Evolutionary conservation across 2,113 vertebrate genomes (phyloP), one percentile per base, ranked within the genome.

Genomic region (Zeus faber): DNA sequence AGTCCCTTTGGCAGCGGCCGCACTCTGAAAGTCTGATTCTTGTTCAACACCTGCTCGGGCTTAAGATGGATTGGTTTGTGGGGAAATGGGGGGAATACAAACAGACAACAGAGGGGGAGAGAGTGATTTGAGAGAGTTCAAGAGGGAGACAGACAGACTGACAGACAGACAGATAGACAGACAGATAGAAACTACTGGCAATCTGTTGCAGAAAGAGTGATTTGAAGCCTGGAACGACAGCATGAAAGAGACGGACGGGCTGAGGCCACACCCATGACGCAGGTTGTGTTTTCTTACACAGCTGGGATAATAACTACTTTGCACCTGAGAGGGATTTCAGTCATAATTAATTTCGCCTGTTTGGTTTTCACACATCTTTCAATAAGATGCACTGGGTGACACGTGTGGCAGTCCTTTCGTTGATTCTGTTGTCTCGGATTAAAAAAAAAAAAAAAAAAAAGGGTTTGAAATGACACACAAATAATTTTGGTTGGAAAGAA

Each of bases 1-100:
- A 27, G n/a, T 58, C 47, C 24, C 57, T 26, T n/a, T 47, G 33
- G 51, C 14, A 48, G 41, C 53, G 39, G 45, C 21, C 11, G 1
- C 31, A 14, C 5, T 18, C 47, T 13, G 23, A 1, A 39, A 27
- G 40, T 61, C 25, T 31, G 51, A 31, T 66, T 55, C n/a, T 43
- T 46, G n/a, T 4, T 45, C 27, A 3, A 58, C 53, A 58, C 16
- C 41, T 37, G 45, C 51, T 50, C 6, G 26, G 27, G 31, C 35
- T 56, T 48, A 18, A 29, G 47, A 10, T 22, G 10, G 18, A 37
- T 1, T 22, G 33, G 6, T 6, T 8, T 26, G 33, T 37, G 33
- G n/a, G 33, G 0, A 11, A 35, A 10, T 14, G 9, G 7, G 33
- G 33, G 14, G 33, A 5, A 35, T 9, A 29, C 4, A 29, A 29